These are phyloP conservation scores for Phenganax stokvisi DNA, from an alignment of 92 coral and sea anemone species.

Conservation along the genomic window DNA sequence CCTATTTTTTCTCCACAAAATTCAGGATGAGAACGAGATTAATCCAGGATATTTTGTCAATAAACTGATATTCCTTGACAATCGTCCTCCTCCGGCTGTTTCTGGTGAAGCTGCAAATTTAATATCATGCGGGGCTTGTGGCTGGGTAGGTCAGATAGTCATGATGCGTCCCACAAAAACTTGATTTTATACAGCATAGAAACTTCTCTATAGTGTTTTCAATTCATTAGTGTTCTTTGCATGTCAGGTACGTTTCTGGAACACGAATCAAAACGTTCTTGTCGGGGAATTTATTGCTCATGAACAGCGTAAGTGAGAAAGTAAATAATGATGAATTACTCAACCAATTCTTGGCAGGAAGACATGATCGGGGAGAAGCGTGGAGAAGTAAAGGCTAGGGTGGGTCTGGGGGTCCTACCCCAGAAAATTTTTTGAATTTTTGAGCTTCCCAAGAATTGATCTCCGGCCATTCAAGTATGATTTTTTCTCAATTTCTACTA, in stretches of 20 bases:
- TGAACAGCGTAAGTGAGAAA: conserved; percentile 55
- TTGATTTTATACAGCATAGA: not conserved
- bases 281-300: conserved; percentile 83
- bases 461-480: no score
- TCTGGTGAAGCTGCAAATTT: conserved; percentile 66
- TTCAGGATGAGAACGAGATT: conserved; percentile 44
- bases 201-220: not conserved
- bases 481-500: no score
- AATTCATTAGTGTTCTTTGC: not conserved
- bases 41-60: conserved; percentile 73
- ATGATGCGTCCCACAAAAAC: not conserved
- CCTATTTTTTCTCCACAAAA: not conserved
- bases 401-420: no score
- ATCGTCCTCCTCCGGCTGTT: conserved; percentile 71
- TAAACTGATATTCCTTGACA: conserved; percentile 71
- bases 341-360: no score
- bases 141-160: conserved; percentile 64
- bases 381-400: no score
- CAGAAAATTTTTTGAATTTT: no score
- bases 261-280: conserved; percentile 57
- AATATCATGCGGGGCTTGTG: conserved; percentile 76
- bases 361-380: no score
- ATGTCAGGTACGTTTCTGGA: conserved; percentile 87
- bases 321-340: no score
- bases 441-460: no score